A percentile compares a stretch with the other conserved stretches of the same genome.
Evolutionary conservation across 2,113 vertebrate genomes (phyloP).

Genomic region (Oreocharis arfaki): DNA sequence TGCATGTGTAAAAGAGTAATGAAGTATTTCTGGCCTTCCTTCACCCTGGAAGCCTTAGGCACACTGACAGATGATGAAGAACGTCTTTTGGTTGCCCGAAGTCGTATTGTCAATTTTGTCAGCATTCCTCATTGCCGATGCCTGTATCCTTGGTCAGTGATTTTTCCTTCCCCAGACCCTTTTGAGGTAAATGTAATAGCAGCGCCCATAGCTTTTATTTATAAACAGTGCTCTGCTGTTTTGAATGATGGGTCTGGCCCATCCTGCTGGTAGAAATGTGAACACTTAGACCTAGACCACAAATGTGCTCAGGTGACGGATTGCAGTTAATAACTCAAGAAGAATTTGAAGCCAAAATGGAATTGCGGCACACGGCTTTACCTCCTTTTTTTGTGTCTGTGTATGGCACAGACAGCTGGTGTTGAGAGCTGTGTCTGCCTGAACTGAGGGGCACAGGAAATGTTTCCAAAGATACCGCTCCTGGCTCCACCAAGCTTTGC

Average conservation of each 20-base stretch:
- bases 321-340: not conserved
- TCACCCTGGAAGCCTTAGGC: not conserved
- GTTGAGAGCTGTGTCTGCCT: not conserved
- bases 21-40: not conserved
- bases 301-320: not conserved
- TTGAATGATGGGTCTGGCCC: not conserved
- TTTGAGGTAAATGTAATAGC: not conserved
- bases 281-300: not conserved
- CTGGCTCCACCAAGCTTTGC: not conserved
- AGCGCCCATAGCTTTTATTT: not conserved
- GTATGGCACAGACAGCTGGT: not conserved
- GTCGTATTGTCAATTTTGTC: not conserved
- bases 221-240: not conserved
- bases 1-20: not conserved
- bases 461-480: not conserved
- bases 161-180: not conserved
- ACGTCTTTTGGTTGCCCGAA: not conserved
- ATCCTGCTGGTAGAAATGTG: not conserved
- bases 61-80: not conserved
- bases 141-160: not conserved
- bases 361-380: not conserved
- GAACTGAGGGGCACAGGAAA: not conserved
- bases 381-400: not conserved
- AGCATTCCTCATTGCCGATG: not conserved
- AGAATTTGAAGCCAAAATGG: not conserved